phyloP scores from a whole-genome alignment of 2,113 vertebrate species.

The Monopterus albus region DNA sequence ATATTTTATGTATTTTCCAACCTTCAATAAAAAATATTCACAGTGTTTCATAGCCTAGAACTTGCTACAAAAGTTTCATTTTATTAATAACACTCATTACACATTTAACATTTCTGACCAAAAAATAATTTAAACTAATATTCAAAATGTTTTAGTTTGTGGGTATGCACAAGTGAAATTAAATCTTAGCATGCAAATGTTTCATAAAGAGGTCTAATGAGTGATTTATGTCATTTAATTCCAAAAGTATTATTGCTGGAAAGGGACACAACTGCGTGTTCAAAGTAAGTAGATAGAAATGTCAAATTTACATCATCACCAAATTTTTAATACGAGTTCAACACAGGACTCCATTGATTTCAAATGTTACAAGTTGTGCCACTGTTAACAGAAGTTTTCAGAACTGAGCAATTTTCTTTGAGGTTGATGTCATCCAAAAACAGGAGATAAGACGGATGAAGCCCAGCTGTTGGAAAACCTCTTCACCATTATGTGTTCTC shows the following conservation, averaged over 20 bases:
- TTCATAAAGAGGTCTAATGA: neutral
- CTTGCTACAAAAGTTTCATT: too few relatives aligned
- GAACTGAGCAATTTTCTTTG: conserved; percentile 12
- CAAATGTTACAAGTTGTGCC: neutral
- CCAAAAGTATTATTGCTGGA: neutral
- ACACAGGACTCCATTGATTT: neutral
- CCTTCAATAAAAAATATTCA: too few relatives aligned
- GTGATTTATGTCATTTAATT: neutral
- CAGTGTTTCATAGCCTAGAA: too few relatives aligned
- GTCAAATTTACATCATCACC: neutral
- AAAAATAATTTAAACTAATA: too few relatives aligned
- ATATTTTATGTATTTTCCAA: too few relatives aligned
- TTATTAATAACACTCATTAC: too few relatives aligned
- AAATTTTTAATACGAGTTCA: neutral
- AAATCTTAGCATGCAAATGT: neutral
- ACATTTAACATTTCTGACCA: too few relatives aligned
- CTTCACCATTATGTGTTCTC: conserved; percentile 37
- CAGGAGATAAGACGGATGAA: conserved; percentile 48
- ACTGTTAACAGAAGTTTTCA: conserved; percentile 12
- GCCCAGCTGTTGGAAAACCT: conserved; percentile 35
- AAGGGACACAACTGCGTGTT: neutral
- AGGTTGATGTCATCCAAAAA: conserved; percentile 28
- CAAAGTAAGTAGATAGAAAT: neutral
- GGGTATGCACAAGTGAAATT: neutral
- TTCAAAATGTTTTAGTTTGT: too few relatives aligned